These are phyloP conservation scores for Penaeus indicus DNA, from an alignment of 1,140 invertebrate genomes.

Conservation along the genomic window DNA sequence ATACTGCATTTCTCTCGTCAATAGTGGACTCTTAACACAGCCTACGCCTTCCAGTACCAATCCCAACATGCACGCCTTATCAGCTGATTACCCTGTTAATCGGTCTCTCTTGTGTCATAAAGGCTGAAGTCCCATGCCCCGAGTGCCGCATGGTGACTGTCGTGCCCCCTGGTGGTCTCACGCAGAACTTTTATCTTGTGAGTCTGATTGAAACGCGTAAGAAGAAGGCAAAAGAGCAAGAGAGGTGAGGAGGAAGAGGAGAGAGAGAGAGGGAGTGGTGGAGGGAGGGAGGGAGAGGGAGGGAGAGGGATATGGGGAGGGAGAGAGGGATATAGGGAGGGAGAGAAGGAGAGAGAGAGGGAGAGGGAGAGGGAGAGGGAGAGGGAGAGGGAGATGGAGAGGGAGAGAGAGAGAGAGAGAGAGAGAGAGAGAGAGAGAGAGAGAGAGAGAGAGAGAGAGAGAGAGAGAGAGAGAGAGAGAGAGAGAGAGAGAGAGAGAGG, in stretches of 20 bases:
- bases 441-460: too few species aligned
- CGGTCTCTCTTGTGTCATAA: background rate
- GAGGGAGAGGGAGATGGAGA: too few species aligned
- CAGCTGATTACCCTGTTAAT: background rate
- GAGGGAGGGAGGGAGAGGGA: background rate
- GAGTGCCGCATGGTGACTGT: constrained; percentile 41
- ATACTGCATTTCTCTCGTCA: too few species aligned
- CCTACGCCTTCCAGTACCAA: too few species aligned
- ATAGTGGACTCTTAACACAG: too few species aligned
- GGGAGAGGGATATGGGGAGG: background rate
- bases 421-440: too few species aligned
- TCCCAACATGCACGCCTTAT: too few species aligned
- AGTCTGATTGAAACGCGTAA: constrained; percentile 25
- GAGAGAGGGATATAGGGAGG: background rate
- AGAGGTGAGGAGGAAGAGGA: constrained; percentile 13
- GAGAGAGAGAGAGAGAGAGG: too few species aligned
- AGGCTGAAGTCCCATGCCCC: constrained; percentile 26
- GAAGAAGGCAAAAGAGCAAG: background rate
- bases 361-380: too few species aligned
- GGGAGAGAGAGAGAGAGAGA: too few species aligned
- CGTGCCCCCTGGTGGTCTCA: constrained; percentile 28
- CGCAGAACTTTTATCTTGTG: constrained; percentile 46
- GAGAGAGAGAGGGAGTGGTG: background rate
- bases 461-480: too few species aligned
- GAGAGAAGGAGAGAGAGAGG: too few species aligned